Percentiles rank a stretch among this genome's conserved stretches.
These are phyloP conservation scores for Nomada fabriciana DNA, from an alignment of 2,888 invertebrate genomes.

Conservation along the genomic window DNA sequence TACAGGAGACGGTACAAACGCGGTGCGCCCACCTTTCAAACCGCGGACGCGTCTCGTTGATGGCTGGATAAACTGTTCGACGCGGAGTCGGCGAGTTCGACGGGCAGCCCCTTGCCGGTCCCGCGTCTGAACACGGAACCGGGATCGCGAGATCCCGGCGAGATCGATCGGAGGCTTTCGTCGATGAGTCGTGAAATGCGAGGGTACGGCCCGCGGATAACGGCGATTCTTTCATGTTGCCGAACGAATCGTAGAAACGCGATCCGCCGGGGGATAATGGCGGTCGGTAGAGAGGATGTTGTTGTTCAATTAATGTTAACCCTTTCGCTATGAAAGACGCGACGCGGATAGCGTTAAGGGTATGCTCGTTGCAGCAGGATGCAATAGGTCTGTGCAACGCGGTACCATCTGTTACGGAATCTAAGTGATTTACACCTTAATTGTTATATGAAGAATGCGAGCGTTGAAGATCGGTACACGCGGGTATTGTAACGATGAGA, in stretches of 20 bases:
- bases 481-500: too few relatives aligned
- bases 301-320: slow-evolving; percentile 10
- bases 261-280: neutral
- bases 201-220: neutral
- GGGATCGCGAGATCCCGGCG: neutral
- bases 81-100: slow-evolving; percentile 29
- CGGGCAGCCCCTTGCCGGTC: slow-evolving; percentile 1
- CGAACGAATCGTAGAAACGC: slow-evolving; percentile 19
- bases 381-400: too few relatives aligned
- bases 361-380: too few relatives aligned
- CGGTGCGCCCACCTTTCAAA: slow-evolving; percentile 64
- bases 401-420: too few relatives aligned
- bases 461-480: too few relatives aligned
- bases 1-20: slow-evolving; percentile 34
- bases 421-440: too few relatives aligned
- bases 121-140: slow-evolving; percentile 28
- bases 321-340: neutral
- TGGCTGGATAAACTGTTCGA: slow-evolving; percentile 50
- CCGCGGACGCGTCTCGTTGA: slow-evolving; percentile 54
- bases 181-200: slow-evolving; percentile 18
- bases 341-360: neutral
- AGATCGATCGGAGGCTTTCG: slow-evolving; percentile 11
- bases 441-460: too few relatives aligned
- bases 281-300: neutral
- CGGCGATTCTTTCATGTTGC: slow-evolving; percentile 17